phyloP scores from a whole-genome alignment of 2,113 vertebrate genomes.

The Perognathus longimembris region DNA sequence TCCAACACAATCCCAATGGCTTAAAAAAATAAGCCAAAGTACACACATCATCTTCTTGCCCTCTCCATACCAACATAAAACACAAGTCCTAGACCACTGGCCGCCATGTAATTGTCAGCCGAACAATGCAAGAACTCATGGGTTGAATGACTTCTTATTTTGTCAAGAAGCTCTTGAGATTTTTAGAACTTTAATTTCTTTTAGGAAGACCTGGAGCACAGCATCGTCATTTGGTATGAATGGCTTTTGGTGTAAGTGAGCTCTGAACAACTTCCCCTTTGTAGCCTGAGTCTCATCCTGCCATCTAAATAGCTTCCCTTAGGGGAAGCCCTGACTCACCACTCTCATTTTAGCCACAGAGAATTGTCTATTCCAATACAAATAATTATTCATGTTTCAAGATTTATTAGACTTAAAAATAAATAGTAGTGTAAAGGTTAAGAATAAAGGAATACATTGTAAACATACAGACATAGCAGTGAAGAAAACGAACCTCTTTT shows the following conservation, averaged over 20 bases:
- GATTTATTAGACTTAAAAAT: conserved; percentile 32
- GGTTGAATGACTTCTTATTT: conserved; percentile 50
- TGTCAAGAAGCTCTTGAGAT: conserved; percentile 34
- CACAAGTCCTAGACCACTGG: neutral
- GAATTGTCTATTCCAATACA: conserved; percentile 57
- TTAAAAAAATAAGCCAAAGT: conserved; percentile 16
- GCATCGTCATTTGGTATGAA: conserved; percentile 30
- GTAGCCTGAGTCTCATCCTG: conserved; percentile 30
- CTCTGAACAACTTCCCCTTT: conserved; percentile 68
- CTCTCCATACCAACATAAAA: neutral
- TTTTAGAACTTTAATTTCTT: conserved; percentile 50
- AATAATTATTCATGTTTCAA: conserved; percentile 15
- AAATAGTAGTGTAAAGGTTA: conserved; percentile 43
- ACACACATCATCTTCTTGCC: neutral
- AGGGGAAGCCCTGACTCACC: conserved; percentile 64
- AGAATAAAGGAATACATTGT: neutral
- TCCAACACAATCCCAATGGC: neutral
- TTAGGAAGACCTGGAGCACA: neutral
- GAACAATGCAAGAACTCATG: neutral
- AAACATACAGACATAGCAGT: neutral
- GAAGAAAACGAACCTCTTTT: neutral
- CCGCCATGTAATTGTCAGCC: neutral
- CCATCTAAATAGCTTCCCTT: conserved; percentile 46
- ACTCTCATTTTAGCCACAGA: conserved; percentile 65
- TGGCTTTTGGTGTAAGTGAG: conserved; percentile 25